Conservation (phyloP, 2,888 invertebrate species). For the Latrodectus hesperus region DNA sequence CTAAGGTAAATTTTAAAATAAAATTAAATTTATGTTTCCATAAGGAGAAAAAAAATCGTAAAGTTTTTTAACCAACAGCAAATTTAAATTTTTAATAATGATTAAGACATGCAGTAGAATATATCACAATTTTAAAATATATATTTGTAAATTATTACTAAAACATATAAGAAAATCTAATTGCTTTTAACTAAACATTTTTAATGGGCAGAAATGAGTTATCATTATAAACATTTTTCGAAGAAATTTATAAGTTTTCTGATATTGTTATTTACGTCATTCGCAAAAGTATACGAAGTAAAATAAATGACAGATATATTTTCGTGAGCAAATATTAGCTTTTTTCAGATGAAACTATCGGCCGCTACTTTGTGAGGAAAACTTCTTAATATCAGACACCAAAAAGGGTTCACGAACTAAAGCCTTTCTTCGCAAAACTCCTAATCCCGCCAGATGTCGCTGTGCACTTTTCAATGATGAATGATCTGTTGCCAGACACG, state of each 20-base stretch:
- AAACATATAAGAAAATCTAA: too few species aligned
- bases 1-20: too few species aligned
- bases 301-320: neutral
- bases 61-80: too few species aligned
- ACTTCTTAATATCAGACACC: constrained; percentile 43
- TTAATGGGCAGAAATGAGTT: too few species aligned
- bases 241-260: neutral
- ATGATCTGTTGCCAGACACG: constrained; percentile 57
- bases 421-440: constrained; percentile 39
- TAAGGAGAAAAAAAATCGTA: too few species aligned
- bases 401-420: constrained; percentile 17
- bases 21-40: too few species aligned
- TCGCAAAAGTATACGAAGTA: neutral
- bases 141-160: too few species aligned
- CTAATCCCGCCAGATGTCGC: constrained; percentile 57
- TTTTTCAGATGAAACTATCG: constrained; percentile 11
- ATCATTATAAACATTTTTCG: neutral
- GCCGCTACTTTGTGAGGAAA: constrained; percentile 30
- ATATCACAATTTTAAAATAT: too few species aligned
- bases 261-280: neutral
- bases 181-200: too few species aligned
- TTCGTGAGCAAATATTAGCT: constrained; percentile 28
- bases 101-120: too few species aligned
- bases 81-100: too few species aligned
- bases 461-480: constrained; percentile 60